Conservation (phyloP, 1,140 invertebrate genomes). For the Acromyrmex charruanus region DNA sequence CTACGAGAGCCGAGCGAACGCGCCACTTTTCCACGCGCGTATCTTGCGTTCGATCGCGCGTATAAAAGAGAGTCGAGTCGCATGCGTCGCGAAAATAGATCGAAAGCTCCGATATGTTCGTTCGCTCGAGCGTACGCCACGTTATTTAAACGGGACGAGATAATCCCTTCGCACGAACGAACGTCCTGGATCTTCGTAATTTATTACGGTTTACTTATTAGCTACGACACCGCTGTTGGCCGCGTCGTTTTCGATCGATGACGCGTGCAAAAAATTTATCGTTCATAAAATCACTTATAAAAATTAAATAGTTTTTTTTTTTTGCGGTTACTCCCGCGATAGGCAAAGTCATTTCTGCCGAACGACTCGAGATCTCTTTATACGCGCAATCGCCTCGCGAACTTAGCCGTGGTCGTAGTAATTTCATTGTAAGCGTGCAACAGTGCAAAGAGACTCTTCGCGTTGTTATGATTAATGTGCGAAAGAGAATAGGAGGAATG, state of each 20-base stretch:
- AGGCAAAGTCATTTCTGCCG: not conserved
- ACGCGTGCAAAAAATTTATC: not conserved
- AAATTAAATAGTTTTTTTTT: slow-evolving; percentile 12
- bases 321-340: not conserved
- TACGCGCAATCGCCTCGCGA: slow-evolving; percentile 38
- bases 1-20: slow-evolving; percentile 26
- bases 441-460: slow-evolving; percentile 36
- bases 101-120: slow-evolving; percentile 53
- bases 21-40: slow-evolving; percentile 31
- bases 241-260: slow-evolving; percentile 25
- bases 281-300: not conserved
- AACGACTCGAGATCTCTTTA: slow-evolving; percentile 23
- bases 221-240: slow-evolving; percentile 30
- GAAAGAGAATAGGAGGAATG: not conserved
- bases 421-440: not conserved
- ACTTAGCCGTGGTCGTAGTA: slow-evolving; percentile 2
- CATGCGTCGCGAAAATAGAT: slow-evolving; percentile 54
- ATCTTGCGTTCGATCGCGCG: slow-evolving; percentile 48
- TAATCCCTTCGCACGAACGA: slow-evolving; percentile 52
- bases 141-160: slow-evolving; percentile 60
- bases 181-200: slow-evolving; percentile 46
- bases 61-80: slow-evolving; percentile 62
- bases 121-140: slow-evolving; percentile 19
- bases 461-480: not conserved
- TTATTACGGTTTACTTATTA: slow-evolving; percentile 63